Evolutionary conservation across 2,888 invertebrate species (phyloP).

Genomic region (Lycophotia porphyrea): DNA sequence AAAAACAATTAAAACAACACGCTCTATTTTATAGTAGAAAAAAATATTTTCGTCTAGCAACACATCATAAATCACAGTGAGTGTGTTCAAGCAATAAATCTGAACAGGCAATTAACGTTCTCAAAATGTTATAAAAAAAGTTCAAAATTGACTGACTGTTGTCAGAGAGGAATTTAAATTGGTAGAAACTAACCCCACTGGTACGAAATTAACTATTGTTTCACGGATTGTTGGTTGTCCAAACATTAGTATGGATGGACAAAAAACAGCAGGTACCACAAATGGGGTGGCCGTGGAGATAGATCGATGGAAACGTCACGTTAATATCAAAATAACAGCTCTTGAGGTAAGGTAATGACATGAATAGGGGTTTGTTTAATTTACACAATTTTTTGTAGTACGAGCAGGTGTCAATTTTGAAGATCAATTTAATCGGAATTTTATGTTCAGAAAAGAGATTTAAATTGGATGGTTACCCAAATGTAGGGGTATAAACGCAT

Average conservation of each 20-base stretch:
- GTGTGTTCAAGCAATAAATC: slow-evolving; percentile 80
- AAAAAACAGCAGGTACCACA: slow-evolving; percentile 88
- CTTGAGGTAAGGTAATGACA: slow-evolving; percentile 56
- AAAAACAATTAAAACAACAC: slow-evolving; percentile 61
- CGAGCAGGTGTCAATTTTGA: slow-evolving; percentile 55
- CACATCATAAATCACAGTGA: slow-evolving; percentile 66
- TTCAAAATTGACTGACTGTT: slow-evolving; percentile 73
- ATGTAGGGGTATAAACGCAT: background rate
- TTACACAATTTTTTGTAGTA: slow-evolving; percentile 12
- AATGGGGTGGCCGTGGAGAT: slow-evolving; percentile 66
- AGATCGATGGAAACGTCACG: slow-evolving; percentile 68
- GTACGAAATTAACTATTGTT: slow-evolving; percentile 84
- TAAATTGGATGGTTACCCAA: background rate
- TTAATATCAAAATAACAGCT: slow-evolving; percentile 63
- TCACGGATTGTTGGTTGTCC: slow-evolving; percentile 83
- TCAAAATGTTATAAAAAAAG: slow-evolving; percentile 66
- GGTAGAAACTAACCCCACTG: slow-evolving; percentile 77
- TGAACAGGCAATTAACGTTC: slow-evolving; percentile 76
- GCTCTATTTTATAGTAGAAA: slow-evolving; percentile 54
- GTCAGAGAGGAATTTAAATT: slow-evolving; percentile 85
- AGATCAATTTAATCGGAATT: slow-evolving; percentile 27
- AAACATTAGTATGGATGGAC: slow-evolving; percentile 82
- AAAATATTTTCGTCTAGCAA: slow-evolving; percentile 63
- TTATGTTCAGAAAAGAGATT: background rate
- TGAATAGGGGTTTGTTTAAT: slow-evolving; percentile 58